These are phyloP conservation scores for Zeuzera pyrina DNA, from an alignment of 2,888 invertebrate species.

Conservation along the genomic window DNA sequence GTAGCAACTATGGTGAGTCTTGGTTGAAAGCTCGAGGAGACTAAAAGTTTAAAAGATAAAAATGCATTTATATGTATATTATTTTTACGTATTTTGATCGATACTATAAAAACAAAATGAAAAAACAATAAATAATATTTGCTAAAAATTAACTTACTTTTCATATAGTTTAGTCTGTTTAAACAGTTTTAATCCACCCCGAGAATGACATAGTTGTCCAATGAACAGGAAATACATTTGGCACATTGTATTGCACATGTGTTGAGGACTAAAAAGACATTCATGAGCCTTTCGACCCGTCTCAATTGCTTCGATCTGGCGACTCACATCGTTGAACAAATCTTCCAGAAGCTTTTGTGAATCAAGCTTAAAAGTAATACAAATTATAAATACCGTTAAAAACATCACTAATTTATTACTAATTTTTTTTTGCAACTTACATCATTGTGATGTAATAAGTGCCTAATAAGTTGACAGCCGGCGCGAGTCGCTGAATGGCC, in stretches of 20 bases:
- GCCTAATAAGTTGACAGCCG: slow-evolving; percentile 82
- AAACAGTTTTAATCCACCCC: slow-evolving; percentile 79
- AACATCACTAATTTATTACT: neutral
- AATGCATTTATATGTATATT: neutral
- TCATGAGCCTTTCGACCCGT: slow-evolving; percentile 86
- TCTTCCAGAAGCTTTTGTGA: slow-evolving; percentile 82
- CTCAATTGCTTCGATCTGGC: slow-evolving; percentile 81
- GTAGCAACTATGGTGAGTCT: slow-evolving; percentile 92
- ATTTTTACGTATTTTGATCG: neutral
- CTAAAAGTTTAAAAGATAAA: slow-evolving; percentile 66
- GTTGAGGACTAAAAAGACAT: slow-evolving; percentile 89
- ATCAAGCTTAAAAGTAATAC: slow-evolving; percentile 64
- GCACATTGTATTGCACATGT: slow-evolving; percentile 90
- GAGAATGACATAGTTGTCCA: slow-evolving; percentile 85
- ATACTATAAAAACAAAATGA: neutral
- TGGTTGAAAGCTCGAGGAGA: slow-evolving; percentile 83
- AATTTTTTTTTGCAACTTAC: slow-evolving; percentile 36
- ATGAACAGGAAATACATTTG: slow-evolving; percentile 96
- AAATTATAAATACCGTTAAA: neutral
- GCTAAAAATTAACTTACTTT: slow-evolving; percentile 70
- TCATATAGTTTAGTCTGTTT: slow-evolving; percentile 83
- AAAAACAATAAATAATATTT: too few species aligned
- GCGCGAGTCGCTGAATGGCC: slow-evolving; percentile 78
- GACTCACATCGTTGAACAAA: slow-evolving; percentile 84
- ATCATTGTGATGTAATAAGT: slow-evolving; percentile 78